Base-by-base conservation (phyloP, 2,113 vertebrate species). In the Amblyornis subalaris region DNA sequence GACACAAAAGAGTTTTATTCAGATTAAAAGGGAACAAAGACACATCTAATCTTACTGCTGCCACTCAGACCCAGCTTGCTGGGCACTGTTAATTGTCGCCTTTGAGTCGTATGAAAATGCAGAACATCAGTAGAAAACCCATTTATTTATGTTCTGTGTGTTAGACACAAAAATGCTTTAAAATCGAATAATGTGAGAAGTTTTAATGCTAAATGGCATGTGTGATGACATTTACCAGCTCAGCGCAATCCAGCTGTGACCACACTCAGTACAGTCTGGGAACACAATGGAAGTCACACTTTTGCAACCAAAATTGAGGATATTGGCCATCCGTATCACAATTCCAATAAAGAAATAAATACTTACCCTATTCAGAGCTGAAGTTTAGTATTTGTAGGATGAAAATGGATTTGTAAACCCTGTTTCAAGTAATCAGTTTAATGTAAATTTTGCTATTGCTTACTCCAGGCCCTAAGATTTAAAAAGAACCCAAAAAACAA, bases 161-260 rank as follows among this genome's bases (percentile, higher is more conserved):
- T 33, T 79, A 65, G 19, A 72, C 28, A 89, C 44, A 85, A 90
- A 87, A 85, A 88, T 38, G 79, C 51, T 80, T 86, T 11, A 66
- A 77, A 83, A 92, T 53, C 31, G 35, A 92, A 67, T 51, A 65
- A 47, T 10, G 45, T 55, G 72, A 89, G 48, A 69, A 57, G 26
- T 85, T 84, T 53, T 78, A 75, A 85, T 81, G 80, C 72, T 88
- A 92, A 93, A 55, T 85, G 64, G 77, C 85, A 95, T 73, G 75
- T 13, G 53, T 71, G 92, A 92, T 87, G 90, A 64, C 75, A 77
- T 90, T 86, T 89, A 66, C 25, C 71, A 88, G 87, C 89, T 83
- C 86, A 88, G 55, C 0, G 2, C 73, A 76, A 85, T 29, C 75
- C 95, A 96, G 91, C 89, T 91, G 84, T 87, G 81, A 85, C 70